Evolutionary conservation across 2,797 vertebrate genomes (phyloP), one percentile per base, ranked within the genome.

Genomic region (Melanotaenia nigrans): DNA sequence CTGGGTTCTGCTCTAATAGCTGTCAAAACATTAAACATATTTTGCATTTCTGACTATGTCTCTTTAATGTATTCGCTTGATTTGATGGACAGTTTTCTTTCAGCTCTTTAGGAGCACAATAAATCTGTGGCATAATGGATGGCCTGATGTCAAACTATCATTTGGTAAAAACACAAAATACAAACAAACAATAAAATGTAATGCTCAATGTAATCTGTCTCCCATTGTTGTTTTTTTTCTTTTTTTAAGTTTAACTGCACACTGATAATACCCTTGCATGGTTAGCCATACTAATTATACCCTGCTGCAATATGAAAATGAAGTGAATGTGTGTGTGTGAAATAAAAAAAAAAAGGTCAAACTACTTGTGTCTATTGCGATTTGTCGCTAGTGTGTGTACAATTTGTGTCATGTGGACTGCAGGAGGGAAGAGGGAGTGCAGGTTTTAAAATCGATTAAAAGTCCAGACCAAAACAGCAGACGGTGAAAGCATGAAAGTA

Each of bases 321-420:
- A 64, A 78, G 53, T 64, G 75, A 83, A 85, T 82, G 79, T 81
- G 85, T 61, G 77, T 62, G 56, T 75, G 61, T 67, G 49, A 73
- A 65, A 70, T 61, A 83, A 89, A 85, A 61, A 89, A 89, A 89
- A 86, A 61, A 89, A 89, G 88, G 89, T 91, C 82, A 85, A 64
- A 71, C 72, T 83, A 55, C 77, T 77, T 67, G 56, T 65, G 70
- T 63, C 67, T 86, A 64, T 85, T 81, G 73, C 40, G 18, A 20
- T 45, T 45, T 45, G 42, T 20, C 3, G 42, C 65, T 83, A 86
- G 83, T 76, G 70, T 79, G 68, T 84, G 63, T 85, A 71, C 71
- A 54, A 89, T 78, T 85, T 64, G 73, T 79, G 79, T 80, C 61
- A 79, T 72, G 60, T 58, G 60, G 75, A 74, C 42, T 49, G 65